phyloP scores from a whole-genome alignment of 2,113 vertebrate genomes.

The Oreochromis aureus region DNA sequence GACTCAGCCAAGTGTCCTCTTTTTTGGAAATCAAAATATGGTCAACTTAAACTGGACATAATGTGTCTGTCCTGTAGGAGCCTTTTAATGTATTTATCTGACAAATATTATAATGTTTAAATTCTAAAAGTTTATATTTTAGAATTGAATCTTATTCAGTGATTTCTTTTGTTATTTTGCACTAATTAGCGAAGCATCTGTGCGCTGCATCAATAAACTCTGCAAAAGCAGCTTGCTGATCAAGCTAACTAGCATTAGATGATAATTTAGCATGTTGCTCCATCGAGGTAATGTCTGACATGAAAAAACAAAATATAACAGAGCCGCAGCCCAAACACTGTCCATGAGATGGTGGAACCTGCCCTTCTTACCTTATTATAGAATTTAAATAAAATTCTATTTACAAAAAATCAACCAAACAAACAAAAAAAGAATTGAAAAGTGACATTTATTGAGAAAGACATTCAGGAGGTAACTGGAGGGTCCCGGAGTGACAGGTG shows the following conservation, averaged over 20 bases:
- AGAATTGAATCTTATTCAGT: not conserved
- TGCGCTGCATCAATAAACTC: not conserved
- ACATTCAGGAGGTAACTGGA: not conserved
- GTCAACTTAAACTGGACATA: not conserved
- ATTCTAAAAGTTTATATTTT: not conserved
- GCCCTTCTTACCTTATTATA: not conserved
- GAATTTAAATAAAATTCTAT: not conserved
- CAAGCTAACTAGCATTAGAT: not conserved
- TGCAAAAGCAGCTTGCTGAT: not conserved
- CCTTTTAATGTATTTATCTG: not conserved
- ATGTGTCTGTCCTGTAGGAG: not conserved
- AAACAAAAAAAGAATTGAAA: not conserved
- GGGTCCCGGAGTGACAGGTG: too few species aligned
- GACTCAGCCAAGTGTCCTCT: too few species aligned
- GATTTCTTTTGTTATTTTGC: not conserved
- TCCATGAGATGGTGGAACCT: rapidly evolving
- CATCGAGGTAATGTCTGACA: not conserved
- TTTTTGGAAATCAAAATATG: too few species aligned
- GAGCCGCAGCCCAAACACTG: not conserved
- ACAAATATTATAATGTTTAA: not conserved
- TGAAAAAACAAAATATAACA: not conserved
- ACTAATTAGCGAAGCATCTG: not conserved
- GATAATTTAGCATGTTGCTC: rapidly evolving
- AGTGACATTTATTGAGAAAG: not conserved
- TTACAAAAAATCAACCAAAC: rapidly evolving